Evolutionary conservation across 2,113 vertebrate species (phyloP).

Genomic region (Tapirus terrestris): DNA sequence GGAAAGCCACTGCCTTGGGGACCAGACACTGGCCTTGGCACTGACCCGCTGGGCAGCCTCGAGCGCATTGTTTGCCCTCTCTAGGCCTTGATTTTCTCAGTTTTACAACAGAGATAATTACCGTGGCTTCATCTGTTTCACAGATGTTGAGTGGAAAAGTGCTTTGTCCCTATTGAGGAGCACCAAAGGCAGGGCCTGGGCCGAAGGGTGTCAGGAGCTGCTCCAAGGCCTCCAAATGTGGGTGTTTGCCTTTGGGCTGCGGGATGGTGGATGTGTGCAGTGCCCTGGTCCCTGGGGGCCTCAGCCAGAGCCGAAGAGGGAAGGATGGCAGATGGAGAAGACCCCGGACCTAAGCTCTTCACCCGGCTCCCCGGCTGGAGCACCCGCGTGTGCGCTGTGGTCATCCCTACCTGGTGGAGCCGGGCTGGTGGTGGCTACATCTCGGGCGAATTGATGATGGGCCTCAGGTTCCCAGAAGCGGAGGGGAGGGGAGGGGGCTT

Average conservation of each 20-base stretch:
- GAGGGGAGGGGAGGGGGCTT: not conserved
- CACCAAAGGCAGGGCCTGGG: not conserved
- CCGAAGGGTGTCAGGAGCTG: rapidly evolving
- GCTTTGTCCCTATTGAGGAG: not conserved
- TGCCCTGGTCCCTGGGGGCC: no score
- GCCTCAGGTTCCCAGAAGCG: not conserved
- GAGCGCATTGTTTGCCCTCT: not conserved
- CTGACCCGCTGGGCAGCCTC: not conserved
- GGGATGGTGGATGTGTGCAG: not conserved
- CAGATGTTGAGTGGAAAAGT: not conserved
- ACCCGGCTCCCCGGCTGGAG: not conserved
- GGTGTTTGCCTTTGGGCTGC: not conserved
- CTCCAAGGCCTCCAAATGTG: not conserved
- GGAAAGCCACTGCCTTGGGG: not conserved
- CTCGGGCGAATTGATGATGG: not conserved
- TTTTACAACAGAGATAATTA: not conserved
- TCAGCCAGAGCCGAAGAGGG: not conserved
- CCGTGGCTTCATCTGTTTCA: not conserved
- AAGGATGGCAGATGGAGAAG: not conserved
- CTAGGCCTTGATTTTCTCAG: not conserved
- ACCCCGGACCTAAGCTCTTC: rapidly evolving
- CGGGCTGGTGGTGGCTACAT: rapidly evolving
- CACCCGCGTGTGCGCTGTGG: rapidly evolving
- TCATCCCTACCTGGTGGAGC: not conserved
- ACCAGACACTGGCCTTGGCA: not conserved